Base-by-base conservation (phyloP, 1,140 invertebrate genomes). In the Dermatophagoides farinae region DNA sequence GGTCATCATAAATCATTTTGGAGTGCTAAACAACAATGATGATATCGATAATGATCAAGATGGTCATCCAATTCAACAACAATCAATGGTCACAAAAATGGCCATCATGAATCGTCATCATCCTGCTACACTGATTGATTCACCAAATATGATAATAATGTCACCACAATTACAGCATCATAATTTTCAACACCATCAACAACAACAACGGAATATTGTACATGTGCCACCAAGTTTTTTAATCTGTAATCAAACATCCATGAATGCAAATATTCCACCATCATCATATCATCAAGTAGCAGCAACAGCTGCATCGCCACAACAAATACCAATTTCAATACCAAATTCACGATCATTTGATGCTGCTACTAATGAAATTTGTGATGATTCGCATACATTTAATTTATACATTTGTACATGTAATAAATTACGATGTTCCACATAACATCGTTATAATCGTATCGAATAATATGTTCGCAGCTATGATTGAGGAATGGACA, bases 191-290 rank as follows among this genome's bases (percentile, higher is more conserved):
- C 46, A 47, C 9, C 18, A 1, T 1, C 25, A 43, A 6, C 12
- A 31, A 39, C 10, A 14, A 50, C 20, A 6, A 20, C 2, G 18
- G 6, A 50, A 22, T 23, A 20, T 20, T 4, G 14, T 11, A 5
- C 20, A 18, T 14, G 31, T 55, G 39, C 5, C n/a, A n/a, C n/a
- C n/a, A n/a, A n/a, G n/a, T n/a, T n/a, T n/a, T n/a, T n/a, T n/a
- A n/a, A n/a, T n/a, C n/a, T 23, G 53, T 14, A 55, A 55, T 25
- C 53, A 55, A 23, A 25, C 52, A n/a, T n/a, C n/a, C n/a, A n/a
- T n/a, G n/a, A n/a, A n/a, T n/a, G n/a, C n/a, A n/a, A n/a, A n/a
- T n/a, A n/a, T n/a, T n/a, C 14, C 14, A 16, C 38, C 14, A 25
- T 20, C 14, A 23, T 25, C 14, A 23, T 23, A 23, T 23, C 25